Evolutionary conservation across 2,797 vertebrate species (phyloP).

Genomic region (Sebastes vulpes): DNA sequence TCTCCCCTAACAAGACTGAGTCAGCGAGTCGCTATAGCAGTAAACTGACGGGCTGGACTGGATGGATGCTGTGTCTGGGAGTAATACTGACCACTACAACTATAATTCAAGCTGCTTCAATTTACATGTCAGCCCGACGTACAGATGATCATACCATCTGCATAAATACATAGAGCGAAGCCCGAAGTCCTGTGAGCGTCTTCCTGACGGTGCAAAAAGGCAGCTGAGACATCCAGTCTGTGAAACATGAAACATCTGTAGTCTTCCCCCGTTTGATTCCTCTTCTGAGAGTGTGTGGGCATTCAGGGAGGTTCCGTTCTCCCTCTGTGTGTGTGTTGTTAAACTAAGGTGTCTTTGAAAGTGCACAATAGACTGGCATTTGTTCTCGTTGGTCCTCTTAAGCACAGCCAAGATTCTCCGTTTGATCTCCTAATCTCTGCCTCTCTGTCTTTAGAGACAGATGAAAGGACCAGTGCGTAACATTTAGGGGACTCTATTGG

Average conservation of each 20-base stretch:
- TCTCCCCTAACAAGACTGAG: conserved; percentile 62
- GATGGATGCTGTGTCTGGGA: conserved; percentile 7
- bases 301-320: conserved; percentile 10
- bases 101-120: not conserved
- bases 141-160: not conserved
- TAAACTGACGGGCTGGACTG: conserved; percentile 33
- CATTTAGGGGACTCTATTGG: no score
- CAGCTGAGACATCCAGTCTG: not conserved
- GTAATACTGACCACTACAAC: conserved; percentile 18
- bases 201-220: not conserved
- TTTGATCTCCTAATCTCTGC: not conserved
- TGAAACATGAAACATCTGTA: conserved; percentile 18
- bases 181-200: not conserved
- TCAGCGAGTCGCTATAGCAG: conserved; percentile 55
- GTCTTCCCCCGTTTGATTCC: conserved; percentile 23
- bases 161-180: not conserved
- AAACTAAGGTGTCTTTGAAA: conserved; percentile 40
- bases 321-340: not conserved
- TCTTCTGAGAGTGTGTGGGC: conserved; percentile 50
- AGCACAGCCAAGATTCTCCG: conserved; percentile 38
- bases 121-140: not conserved
- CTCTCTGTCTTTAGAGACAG: no score
- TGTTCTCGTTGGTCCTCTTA: conserved; percentile 54
- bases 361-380: conserved; percentile 43
- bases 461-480: no score